Percentiles rank a stretch among this genome's conserved stretches.
Evolutionary conservation across 1,140 invertebrate genomes (phyloP).

Genomic region (Drosophila truncata): DNA sequence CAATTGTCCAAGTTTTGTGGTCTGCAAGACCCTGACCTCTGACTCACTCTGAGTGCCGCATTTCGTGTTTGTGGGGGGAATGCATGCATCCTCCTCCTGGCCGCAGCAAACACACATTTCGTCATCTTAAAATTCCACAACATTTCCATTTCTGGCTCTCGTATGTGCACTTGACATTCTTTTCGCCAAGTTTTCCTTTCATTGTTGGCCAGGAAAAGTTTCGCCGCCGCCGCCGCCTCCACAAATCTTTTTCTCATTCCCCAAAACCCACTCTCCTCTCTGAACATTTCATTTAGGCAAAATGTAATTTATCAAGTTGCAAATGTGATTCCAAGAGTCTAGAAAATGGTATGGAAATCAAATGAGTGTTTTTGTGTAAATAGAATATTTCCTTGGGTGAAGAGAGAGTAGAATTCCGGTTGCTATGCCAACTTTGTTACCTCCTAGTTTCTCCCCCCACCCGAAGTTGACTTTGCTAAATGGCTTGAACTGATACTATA

Average conservation of each 20-base stretch:
- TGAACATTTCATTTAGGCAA: conserved; percentile 66
- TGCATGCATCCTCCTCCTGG: conserved; percentile 27
- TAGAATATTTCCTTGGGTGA: neutral
- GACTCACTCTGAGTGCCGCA: too few species aligned
- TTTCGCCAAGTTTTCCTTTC: conserved; percentile 33
- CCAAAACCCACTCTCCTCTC: neutral
- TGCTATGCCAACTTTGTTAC: conserved; percentile 22
- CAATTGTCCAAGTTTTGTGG: conserved; percentile 44
- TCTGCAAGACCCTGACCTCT: conserved; percentile 64
- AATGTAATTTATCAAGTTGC: conserved; percentile 72
- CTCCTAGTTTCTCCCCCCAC: neutral
- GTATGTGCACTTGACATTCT: conserved; percentile 70
- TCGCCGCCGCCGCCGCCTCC: neutral
- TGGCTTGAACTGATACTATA: conserved; percentile 8
- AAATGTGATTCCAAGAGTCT: conserved; percentile 51
- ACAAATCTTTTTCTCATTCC: conserved; percentile 1
- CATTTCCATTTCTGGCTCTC: conserved; percentile 30
- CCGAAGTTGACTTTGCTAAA: conserved; percentile 14
- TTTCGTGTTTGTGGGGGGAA: neutral
- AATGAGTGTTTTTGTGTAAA: conserved; percentile 49
- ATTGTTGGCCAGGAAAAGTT: conserved; percentile 33
- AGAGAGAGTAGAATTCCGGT: neutral
- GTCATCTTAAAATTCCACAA: conserved; percentile 44
- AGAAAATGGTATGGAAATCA: conserved; percentile 30
- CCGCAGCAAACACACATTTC: conserved; percentile 42